phyloP scores from a whole-genome alignment of 2,888 invertebrate genomes.

The Drosophila paramelanica region DNA sequence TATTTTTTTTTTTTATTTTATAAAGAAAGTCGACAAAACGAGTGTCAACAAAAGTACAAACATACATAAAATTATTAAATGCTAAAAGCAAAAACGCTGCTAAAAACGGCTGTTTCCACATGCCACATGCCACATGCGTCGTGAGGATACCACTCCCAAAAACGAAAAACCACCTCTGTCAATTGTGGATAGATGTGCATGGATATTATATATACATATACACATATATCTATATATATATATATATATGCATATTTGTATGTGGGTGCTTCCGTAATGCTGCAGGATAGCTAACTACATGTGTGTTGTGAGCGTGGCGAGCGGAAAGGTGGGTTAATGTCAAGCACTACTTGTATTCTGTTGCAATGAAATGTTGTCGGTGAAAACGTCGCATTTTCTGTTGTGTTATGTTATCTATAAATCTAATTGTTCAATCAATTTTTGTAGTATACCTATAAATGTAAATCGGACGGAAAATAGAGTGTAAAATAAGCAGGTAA shows the following conservation, averaged over 20 bases:
- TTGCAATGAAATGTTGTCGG: conserved; percentile 3
- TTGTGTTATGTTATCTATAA: not conserved
- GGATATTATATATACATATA: not conserved
- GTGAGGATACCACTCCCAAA: conserved; percentile 21
- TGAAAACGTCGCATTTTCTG: not conserved
- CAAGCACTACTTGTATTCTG: conserved; percentile 9
- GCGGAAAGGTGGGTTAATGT: not conserved
- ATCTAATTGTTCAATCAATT: not conserved
- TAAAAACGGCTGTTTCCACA: conserved; percentile 1
- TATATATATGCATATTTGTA: not conserved
- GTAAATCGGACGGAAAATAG: not conserved
- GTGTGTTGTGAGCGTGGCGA: conserved; percentile 1
- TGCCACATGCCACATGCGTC: conserved; percentile 46
- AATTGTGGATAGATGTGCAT: conserved; percentile 25
- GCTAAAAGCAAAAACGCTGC: not conserved
- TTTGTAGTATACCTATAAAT: not conserved
- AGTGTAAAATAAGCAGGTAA: not conserved
- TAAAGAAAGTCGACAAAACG: too few species aligned
- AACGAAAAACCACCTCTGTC: conserved; percentile 12
- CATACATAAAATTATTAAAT: too few species aligned
- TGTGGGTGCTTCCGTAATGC: not conserved
- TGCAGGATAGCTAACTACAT: conserved; percentile 26
- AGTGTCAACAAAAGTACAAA: too few species aligned
- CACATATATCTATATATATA: not conserved
- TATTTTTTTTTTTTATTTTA: too few species aligned